Percentiles rank a stretch among this genome's conserved stretches.
These are phyloP conservation scores for Piaya cayana DNA, from an alignment of 2,113 vertebrate genomes.

Conservation along the genomic window DNA sequence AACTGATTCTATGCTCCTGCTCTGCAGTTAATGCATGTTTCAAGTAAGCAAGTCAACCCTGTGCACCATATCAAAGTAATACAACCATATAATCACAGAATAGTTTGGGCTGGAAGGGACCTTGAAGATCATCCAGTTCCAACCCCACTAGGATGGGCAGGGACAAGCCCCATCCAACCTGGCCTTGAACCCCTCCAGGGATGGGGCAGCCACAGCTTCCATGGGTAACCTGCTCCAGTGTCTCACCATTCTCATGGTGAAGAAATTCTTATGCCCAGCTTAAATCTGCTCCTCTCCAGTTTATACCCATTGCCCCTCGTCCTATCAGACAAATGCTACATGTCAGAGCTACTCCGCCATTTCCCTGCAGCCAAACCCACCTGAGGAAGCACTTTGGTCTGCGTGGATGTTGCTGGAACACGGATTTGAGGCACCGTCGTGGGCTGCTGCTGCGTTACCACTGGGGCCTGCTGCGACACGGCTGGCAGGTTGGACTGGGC, in stretches of 20 bases:
- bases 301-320: too few relatives aligned
- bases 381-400: conserved; percentile 89
- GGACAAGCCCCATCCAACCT: too few relatives aligned
- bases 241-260: too few relatives aligned
- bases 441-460: conserved; percentile 74
- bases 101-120: too few relatives aligned
- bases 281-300: too few relatives aligned
- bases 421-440: conserved; percentile 85
- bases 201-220: too few relatives aligned
- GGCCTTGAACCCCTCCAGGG: too few relatives aligned
- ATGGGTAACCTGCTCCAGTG: too few relatives aligned
- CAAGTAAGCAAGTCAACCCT: background rate
- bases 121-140: too few relatives aligned
- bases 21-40: background rate
- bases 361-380: conserved; percentile 58
- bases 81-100: too few relatives aligned
- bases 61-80: background rate
- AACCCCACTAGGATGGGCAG: too few relatives aligned
- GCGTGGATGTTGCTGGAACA: conserved; percentile 82
- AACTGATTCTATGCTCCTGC: background rate
- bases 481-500: conserved; percentile 81
- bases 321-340: background rate
- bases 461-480: conserved; percentile 77
- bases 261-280: too few relatives aligned
- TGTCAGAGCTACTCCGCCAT: background rate